phyloP scores from a whole-genome alignment of 2,113 vertebrate species.

The Ammodytes marinus region DNA sequence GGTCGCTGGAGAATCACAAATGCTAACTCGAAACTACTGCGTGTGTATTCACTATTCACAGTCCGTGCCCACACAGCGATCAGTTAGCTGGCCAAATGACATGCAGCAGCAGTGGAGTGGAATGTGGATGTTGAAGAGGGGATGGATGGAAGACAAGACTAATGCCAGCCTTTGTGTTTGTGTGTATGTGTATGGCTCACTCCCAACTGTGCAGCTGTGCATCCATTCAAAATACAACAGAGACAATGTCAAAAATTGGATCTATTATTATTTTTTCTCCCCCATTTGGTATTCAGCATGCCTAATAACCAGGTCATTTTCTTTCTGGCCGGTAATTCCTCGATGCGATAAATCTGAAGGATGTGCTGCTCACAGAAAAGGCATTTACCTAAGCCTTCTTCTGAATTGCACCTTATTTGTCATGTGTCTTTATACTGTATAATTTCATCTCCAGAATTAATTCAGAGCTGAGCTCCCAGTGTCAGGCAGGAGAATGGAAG shows the following conservation, averaged over 20 bases:
- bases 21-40: conserved; percentile 66
- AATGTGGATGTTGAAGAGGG: conserved; percentile 61
- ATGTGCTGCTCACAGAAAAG: conserved; percentile 42
- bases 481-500: conserved; percentile 63
- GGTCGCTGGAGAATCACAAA: conserved; percentile 72
- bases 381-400: conserved; percentile 28
- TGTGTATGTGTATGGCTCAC: conserved; percentile 24
- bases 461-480: conserved; percentile 52
- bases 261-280: conserved; percentile 27
- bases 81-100: conserved; percentile 73
- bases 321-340: conserved; percentile 56
- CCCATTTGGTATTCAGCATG: conserved; percentile 55
- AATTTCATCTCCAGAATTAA: conserved; percentile 67
- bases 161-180: conserved; percentile 49
- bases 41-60: conserved; percentile 75
- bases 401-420: conserved; percentile 73
- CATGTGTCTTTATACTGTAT: conserved; percentile 71
- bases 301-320: conserved; percentile 66
- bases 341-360: conserved; percentile 52
- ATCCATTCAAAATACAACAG: conserved; percentile 10
- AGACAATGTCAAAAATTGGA: conserved; percentile 42
- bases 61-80: conserved; percentile 66
- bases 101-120: conserved; percentile 56
- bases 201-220: conserved; percentile 17
- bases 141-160: conserved; percentile 63